These are phyloP conservation scores for Arvicanthis niloticus DNA, from an alignment of 2,113 vertebrate genomes.

Conservation along the genomic window DNA sequence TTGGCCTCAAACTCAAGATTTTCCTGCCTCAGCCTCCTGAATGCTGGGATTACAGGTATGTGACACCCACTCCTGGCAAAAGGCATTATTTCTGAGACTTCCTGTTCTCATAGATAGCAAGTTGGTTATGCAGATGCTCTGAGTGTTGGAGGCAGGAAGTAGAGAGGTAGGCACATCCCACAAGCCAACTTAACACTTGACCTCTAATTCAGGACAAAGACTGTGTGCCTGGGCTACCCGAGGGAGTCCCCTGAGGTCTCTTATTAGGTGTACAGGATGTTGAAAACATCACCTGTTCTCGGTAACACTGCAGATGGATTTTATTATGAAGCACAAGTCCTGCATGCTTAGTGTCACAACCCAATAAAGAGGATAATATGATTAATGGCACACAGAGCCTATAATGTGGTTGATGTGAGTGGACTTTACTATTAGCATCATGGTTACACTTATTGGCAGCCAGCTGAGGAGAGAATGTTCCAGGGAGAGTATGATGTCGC, in stretches of 20 bases:
- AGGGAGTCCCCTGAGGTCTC: background rate
- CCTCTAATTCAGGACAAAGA: background rate
- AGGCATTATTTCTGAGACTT: background rate
- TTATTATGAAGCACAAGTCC: background rate
- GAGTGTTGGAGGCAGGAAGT: background rate
- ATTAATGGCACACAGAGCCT: background rate
- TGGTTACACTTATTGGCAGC: background rate
- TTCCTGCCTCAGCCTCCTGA: background rate
- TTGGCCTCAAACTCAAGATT: background rate
- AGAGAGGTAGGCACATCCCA: background rate
- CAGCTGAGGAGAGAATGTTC: background rate
- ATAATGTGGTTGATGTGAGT: background rate
- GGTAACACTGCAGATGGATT: background rate
- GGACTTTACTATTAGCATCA: background rate
- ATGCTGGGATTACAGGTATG: background rate
- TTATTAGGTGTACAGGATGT: background rate
- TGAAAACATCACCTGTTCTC: background rate
- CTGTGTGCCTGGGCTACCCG: background rate
- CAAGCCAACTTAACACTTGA: background rate
- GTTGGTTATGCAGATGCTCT: background rate
- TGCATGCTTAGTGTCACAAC: too few relatives aligned
- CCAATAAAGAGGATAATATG: background rate
- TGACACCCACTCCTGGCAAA: background rate
- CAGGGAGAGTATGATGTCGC: background rate
- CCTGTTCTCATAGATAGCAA: background rate